Percentiles rank a stretch among this genome's conserved stretches.
These are phyloP conservation scores for Apocrypta bakeri DNA, from an alignment of 1,140 invertebrate genomes.

Conservation along the genomic window DNA sequence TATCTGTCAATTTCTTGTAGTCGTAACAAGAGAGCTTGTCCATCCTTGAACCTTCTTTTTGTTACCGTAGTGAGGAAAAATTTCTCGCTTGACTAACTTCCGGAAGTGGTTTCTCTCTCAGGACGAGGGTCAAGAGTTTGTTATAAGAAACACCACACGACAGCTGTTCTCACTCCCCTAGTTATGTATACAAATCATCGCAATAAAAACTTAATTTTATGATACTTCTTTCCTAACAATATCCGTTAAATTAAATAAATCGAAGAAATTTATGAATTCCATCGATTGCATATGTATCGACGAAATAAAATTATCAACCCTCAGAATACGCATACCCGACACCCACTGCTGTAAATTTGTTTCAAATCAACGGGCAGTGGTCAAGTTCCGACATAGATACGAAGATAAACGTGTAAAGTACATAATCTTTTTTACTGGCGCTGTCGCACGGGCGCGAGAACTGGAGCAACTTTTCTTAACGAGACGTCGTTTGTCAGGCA, in stretches of 20 bases:
- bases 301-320: too few species aligned
- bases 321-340: too few species aligned
- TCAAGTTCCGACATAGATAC: not conserved
- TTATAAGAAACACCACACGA: not conserved
- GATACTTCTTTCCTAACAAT: too few species aligned
- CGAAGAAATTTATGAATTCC: too few species aligned
- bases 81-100: not conserved
- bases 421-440: not conserved
- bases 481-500: slow-evolving; percentile 36
- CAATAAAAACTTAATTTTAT: too few species aligned
- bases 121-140: not conserved
- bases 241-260: too few species aligned
- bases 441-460: not conserved
- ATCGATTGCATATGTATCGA: too few species aligned
- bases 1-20: not conserved
- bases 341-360: too few species aligned
- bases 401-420: slow-evolving; percentile 15
- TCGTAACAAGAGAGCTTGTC: not conserved
- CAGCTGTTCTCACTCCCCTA: not conserved
- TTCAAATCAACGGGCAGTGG: too few species aligned
- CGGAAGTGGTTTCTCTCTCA: not conserved
- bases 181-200: not conserved
- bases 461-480: slow-evolving; percentile 33
- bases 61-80: not conserved
- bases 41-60: not conserved